These are phyloP conservation scores for Lamproptera curius DNA, from an alignment of 2,888 invertebrate species.

Conservation along the genomic window DNA sequence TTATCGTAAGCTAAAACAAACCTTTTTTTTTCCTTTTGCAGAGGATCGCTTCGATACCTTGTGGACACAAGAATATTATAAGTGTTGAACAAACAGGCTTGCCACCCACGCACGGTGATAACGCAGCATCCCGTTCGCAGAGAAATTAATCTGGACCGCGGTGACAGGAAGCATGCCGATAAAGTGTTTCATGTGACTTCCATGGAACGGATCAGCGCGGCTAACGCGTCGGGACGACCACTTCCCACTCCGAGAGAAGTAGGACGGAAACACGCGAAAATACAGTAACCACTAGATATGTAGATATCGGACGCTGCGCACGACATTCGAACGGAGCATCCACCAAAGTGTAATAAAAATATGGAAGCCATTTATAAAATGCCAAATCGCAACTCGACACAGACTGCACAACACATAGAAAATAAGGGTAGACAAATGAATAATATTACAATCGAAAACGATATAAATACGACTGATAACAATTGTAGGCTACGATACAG, in stretches of 20 bases:
- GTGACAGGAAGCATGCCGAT: constrained; percentile 66
- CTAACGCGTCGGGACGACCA: constrained; percentile 65
- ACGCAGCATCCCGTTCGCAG: constrained; percentile 62
- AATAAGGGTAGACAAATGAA: constrained; percentile 41
- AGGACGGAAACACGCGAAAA: constrained; percentile 16
- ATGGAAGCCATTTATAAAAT: constrained; percentile 12
- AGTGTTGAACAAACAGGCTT: constrained; percentile 59
- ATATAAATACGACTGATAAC: constrained; percentile 62
- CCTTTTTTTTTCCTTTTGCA: constrained; percentile 64
- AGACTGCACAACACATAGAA: constrained; percentile 35
- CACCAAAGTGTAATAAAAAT: constrained; percentile 11
- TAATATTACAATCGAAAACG: constrained; percentile 48
- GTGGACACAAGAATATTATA: constrained; percentile 67
- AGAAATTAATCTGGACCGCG: constrained; percentile 69
- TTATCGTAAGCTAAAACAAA: constrained; percentile 40
- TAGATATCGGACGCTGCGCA: too few species aligned
- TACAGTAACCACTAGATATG: constrained; percentile 20
- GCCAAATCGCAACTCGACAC: constrained; percentile 24
- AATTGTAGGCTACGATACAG: constrained; percentile 54
- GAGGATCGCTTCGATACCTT: constrained; percentile 69
- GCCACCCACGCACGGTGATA: constrained; percentile 69
- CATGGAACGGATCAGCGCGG: constrained; percentile 27
- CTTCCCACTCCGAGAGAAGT: constrained; percentile 27
- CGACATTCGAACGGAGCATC: too few species aligned
- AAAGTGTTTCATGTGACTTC: constrained; percentile 37